Conservation (phyloP, 2,888 invertebrate species). For the Caenorhabditis drosophilae region DNA sequence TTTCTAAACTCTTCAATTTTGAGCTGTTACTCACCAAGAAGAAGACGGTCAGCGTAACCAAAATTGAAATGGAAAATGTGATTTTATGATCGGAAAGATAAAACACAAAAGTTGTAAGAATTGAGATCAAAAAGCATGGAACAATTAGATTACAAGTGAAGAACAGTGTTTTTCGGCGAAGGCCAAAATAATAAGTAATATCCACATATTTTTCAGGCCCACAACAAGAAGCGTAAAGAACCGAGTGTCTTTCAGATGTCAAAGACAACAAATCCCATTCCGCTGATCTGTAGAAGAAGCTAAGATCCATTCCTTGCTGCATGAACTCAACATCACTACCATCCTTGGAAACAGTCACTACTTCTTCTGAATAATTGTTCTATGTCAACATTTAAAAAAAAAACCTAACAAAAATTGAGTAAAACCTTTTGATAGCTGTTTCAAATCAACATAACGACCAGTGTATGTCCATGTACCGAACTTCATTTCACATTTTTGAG, state of each 20-base stretch:
- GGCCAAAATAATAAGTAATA: slow-evolving; percentile 67
- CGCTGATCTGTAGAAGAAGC: slow-evolving; percentile 68
- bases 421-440: slow-evolving; percentile 54
- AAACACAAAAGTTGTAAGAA: slow-evolving; percentile 69
- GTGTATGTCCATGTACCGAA: slow-evolving; percentile 69
- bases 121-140: slow-evolving; percentile 68
- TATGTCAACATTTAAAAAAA: too few species aligned
- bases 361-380: slow-evolving; percentile 45
- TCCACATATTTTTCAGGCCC: slow-evolving; percentile 69
- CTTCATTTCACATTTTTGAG: slow-evolving; percentile 67
- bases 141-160: slow-evolving; percentile 68
- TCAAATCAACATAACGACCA: slow-evolving; percentile 61
- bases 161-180: slow-evolving; percentile 67
- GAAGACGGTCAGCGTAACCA: slow-evolving; percentile 69
- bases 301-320: slow-evolving; percentile 68
- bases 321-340: slow-evolving; percentile 62
- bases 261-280: slow-evolving; percentile 69
- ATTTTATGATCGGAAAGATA: slow-evolving; percentile 69
- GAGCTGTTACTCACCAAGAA: slow-evolving; percentile 63
- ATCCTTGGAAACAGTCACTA: slow-evolving; percentile 43
- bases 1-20: neutral
- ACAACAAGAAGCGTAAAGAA: slow-evolving; percentile 68
- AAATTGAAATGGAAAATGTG: slow-evolving; percentile 69
- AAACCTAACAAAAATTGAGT: too few species aligned
- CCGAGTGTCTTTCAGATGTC: slow-evolving; percentile 64